These are phyloP conservation scores for Campoletis raptor DNA, from an alignment of 2,888 invertebrate genomes.

Conservation along the genomic window DNA sequence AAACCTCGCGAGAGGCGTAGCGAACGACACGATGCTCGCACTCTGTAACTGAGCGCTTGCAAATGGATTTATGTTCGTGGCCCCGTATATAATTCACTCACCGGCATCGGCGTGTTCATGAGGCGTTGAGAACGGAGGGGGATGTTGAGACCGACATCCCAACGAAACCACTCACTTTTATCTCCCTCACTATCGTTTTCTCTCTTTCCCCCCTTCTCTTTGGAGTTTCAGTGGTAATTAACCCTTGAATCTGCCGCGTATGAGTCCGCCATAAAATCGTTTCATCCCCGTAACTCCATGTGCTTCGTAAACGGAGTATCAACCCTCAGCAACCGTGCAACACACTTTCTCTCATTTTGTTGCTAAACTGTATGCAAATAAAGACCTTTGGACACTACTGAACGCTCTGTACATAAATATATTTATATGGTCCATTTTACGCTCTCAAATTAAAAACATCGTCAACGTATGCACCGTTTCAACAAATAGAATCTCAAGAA, in stretches of 20 bases:
- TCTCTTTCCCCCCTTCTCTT: slow-evolving; percentile 14
- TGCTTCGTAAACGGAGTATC: slow-evolving; percentile 22
- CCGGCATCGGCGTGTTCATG: slow-evolving; percentile 73
- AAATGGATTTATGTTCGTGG: slow-evolving; percentile 76
- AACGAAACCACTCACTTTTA: slow-evolving; percentile 3
- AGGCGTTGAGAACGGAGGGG: slow-evolving; percentile 55
- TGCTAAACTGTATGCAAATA: background rate
- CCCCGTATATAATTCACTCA: slow-evolving; percentile 75
- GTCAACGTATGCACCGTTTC: background rate
- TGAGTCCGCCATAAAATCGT: slow-evolving; percentile 68
- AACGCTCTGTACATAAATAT: background rate
- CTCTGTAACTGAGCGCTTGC: slow-evolving; percentile 73
- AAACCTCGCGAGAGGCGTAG: slow-evolving; percentile 55
- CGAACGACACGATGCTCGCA: slow-evolving; percentile 68
- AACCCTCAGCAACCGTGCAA: background rate
- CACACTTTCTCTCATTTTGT: background rate
- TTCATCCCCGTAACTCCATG: slow-evolving; percentile 50
- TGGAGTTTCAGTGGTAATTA: slow-evolving; percentile 73
- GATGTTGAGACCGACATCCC: slow-evolving; percentile 59
- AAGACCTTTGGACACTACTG: background rate
- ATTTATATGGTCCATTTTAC: background rate
- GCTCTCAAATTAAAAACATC: background rate
- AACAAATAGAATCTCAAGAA: background rate
- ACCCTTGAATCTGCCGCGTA: slow-evolving; percentile 72
- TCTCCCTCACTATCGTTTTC: slow-evolving; percentile 1